Percentiles rank a stretch among this genome's conserved stretches.
These are phyloP conservation scores for Pseudorhiza aurosa DNA, from an alignment of 30 jellyfish, hydroid and myxozoan species.

Conservation along the genomic window DNA sequence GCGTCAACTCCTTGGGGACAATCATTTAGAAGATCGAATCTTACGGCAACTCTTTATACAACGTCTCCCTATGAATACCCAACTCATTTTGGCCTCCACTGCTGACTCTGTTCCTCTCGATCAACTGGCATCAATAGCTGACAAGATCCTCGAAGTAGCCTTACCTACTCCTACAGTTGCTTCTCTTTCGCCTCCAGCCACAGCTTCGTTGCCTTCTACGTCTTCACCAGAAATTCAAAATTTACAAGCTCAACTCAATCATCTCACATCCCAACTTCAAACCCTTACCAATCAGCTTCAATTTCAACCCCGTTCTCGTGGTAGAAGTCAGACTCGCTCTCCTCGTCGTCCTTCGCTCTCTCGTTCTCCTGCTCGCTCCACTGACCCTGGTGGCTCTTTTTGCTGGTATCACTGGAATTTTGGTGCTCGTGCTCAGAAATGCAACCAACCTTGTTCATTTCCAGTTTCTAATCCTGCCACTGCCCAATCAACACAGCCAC, in stretches of 20 bases:
- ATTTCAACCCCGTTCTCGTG: neutral
- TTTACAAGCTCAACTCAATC: neutral
- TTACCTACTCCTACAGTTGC: neutral
- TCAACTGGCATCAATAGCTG: conserved; percentile 21
- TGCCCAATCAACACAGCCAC: neutral
- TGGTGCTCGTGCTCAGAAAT: conserved; percentile 14
- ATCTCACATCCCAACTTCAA: neutral
- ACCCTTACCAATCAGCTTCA: neutral
- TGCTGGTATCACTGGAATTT: conserved; percentile 12
- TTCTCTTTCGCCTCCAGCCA: neutral
- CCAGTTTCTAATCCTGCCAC: neutral
- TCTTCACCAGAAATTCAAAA: neutral
- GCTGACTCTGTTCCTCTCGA: neutral
- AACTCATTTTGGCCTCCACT: conserved; percentile 42
- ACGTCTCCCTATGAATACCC: conserved; percentile 23
- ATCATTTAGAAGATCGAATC: conserved; percentile 5
- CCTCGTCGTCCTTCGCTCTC: neutral
- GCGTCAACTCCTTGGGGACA: conserved; percentile 39
- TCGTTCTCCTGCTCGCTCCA: neutral
- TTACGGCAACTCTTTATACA: conserved; percentile 20
- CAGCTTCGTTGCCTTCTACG: neutral
- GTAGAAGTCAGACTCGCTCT: neutral
- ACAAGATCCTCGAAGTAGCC: neutral
- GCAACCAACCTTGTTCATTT: conserved; percentile 32
- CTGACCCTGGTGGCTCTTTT: neutral